A percentile compares a stretch with the other conserved stretches of the same genome.
phyloP scores from a whole-genome alignment of 2,797 vertebrate species.

The Gymnothorax javanicus region DNA sequence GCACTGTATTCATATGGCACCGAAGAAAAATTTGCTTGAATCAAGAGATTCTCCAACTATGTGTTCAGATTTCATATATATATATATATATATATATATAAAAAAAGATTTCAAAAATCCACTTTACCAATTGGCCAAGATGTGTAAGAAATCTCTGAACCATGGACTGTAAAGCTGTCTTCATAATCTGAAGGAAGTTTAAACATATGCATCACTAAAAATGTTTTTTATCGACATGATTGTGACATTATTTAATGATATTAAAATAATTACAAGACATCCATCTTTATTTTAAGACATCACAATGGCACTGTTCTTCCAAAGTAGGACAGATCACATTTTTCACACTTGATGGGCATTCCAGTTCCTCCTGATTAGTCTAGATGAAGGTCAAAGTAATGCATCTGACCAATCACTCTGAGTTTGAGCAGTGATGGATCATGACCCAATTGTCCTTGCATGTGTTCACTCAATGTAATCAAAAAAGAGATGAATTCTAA shows the following conservation, averaged over 20 bases:
- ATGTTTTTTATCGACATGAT: neutral
- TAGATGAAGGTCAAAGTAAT: slow-evolving; percentile 1
- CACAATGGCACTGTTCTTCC: neutral
- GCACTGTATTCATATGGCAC: neutral
- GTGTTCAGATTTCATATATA: neutral
- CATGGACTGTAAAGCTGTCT: neutral
- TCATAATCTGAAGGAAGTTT: neutral
- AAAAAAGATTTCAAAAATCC: neutral
- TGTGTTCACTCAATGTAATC: neutral
- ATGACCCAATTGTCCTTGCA: slow-evolving; percentile 2
- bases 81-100: too few relatives aligned
- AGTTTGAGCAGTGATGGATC: neutral
- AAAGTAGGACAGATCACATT: neutral
- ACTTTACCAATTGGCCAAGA: neutral
- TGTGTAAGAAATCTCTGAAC: neutral
- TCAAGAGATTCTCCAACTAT: neutral
- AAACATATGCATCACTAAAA: neutral
- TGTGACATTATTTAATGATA: neutral
- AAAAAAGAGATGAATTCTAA: neutral
- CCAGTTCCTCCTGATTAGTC: neutral
- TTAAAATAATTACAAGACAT: neutral
- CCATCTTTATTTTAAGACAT: neutral
- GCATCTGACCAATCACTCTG: slow-evolving; percentile 12
- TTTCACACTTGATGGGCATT: neutral
- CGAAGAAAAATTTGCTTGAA: neutral